A percentile compares a stretch with the other conserved stretches of the same genome.
These are phyloP conservation scores for Amiota minor DNA, from an alignment of 2,888 invertebrate genomes.

Conservation along the genomic window DNA sequence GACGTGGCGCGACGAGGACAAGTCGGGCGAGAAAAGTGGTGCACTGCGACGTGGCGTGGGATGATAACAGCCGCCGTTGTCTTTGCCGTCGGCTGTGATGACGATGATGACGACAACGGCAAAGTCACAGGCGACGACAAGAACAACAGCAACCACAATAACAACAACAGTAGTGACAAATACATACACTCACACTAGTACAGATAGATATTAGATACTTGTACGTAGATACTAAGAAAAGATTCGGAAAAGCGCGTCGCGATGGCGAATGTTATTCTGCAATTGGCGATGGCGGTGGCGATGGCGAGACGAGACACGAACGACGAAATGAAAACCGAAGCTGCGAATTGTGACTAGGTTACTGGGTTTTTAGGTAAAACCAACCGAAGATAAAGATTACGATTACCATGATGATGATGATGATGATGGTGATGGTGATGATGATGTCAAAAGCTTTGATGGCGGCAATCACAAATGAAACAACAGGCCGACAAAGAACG, in stretches of 20 bases:
- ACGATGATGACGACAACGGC: not conserved
- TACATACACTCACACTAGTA: not conserved
- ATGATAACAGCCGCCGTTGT: not conserved
- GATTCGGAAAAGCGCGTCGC: not conserved
- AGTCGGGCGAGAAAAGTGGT: too few relatives aligned
- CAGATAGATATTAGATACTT: not conserved
- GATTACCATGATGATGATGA: not conserved
- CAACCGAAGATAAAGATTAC: too few relatives aligned
- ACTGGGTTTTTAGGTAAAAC: constrained; percentile 32
- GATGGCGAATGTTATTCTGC: too few relatives aligned
- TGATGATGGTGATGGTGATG: not conserved
- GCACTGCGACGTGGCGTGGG: not conserved
- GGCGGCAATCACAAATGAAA: too few relatives aligned
- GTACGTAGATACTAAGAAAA: not conserved
- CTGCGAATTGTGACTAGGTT: constrained; percentile 37
- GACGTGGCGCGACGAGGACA: not conserved
- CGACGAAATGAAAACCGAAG: constrained; percentile 17
- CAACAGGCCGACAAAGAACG: too few relatives aligned
- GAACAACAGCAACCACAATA: not conserved
- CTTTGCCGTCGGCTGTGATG: not conserved
- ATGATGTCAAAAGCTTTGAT: not conserved
- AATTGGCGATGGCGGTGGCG: not conserved
- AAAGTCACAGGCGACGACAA: not conserved
- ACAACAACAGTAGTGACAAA: not conserved
- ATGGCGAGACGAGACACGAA: not conserved